Percentiles rank a stretch among this genome's conserved stretches.
phyloP scores from a whole-genome alignment of 92 coral and sea anemone genomes.

The Epizoanthus rinbou region DNA sequence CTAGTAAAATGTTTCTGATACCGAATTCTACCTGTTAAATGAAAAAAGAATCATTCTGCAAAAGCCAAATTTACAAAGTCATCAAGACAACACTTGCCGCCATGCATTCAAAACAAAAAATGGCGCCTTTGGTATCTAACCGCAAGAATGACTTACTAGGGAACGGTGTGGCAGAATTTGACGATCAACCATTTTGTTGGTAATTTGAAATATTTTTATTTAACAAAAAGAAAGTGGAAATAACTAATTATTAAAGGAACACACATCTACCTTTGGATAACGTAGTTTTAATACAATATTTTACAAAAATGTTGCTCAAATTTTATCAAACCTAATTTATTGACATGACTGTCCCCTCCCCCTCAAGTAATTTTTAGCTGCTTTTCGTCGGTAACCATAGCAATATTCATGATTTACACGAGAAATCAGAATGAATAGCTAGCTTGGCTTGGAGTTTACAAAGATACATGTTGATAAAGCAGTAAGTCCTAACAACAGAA shows the following conservation, averaged over 20 bases:
- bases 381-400: constrained; percentile 61
- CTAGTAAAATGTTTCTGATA: neutral
- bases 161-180: constrained; percentile 18
- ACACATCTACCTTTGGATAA: neutral
- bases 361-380: neutral
- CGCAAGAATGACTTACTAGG: constrained; percentile 17
- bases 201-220: neutral
- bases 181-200: neutral
- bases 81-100: neutral
- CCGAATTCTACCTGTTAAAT: neutral
- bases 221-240: neutral
- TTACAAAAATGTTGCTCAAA: neutral
- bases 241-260: too few species aligned
- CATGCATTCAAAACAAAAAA: constrained; percentile 38
- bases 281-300: neutral
- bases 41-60: neutral
- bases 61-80: neutral
- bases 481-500: constrained; percentile 51
- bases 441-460: neutral
- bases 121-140: constrained; percentile 38
- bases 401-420: constrained; percentile 81
- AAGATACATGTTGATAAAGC: neutral
- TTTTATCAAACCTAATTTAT: too few species aligned
- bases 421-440: constrained; percentile 37
- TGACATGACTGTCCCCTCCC: constrained; percentile 43